phyloP scores from a whole-genome alignment of 2,113 vertebrate genomes.

The Hypocryptadius cinnamomeus region DNA sequence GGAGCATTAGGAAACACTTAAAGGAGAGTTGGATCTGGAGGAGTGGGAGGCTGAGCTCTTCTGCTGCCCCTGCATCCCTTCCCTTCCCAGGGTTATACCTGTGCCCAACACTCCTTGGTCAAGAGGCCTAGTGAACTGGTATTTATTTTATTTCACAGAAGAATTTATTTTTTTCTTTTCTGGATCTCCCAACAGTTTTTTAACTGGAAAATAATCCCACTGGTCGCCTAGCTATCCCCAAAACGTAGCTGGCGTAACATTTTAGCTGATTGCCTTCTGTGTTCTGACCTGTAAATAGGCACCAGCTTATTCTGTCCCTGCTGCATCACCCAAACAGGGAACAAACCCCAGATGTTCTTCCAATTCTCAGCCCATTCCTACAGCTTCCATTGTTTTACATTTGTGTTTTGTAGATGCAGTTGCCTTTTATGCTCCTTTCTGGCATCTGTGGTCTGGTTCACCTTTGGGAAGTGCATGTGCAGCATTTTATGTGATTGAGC shows the following conservation, averaged over 20 bases:
- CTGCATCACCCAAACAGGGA: neutral
- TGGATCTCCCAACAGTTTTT: neutral
- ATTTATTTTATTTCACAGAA: neutral
- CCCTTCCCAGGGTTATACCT: neutral
- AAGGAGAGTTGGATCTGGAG: neutral
- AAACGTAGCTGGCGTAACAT: neutral
- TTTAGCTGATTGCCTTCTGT: neutral
- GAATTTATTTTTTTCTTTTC: neutral
- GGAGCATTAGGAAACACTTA: neutral
- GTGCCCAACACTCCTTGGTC: neutral
- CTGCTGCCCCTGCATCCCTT: neutral
- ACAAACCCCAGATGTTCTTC: neutral
- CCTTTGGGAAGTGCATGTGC: neutral
- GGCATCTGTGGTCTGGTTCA: neutral
- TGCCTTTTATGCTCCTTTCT: neutral
- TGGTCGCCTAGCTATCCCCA: neutral
- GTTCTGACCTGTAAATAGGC: neutral
- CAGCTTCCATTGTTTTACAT: neutral
- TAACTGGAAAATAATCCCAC: neutral
- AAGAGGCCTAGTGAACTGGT: neutral
- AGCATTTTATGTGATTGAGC: neutral
- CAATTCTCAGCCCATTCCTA: neutral
- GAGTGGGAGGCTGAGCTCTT: neutral
- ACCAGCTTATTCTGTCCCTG: neutral
- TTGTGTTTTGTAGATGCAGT: neutral